Conservation (phyloP, 2,113 vertebrate genomes). For the Siniperca knerii region DNA sequence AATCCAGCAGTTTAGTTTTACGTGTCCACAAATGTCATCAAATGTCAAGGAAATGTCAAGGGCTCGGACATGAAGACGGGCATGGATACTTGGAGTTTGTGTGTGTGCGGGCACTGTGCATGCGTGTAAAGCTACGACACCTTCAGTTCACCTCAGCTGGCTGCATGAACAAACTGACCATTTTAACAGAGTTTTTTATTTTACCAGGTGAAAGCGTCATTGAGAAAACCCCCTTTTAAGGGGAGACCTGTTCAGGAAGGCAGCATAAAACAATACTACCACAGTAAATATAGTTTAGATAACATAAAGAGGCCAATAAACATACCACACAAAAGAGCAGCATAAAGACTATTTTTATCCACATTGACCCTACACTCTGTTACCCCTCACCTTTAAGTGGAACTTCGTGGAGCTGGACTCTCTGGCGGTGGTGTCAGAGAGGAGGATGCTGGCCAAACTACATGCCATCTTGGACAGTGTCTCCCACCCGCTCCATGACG, state of each 20-base stretch:
- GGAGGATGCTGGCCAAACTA: no score
- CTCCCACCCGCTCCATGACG: no score
- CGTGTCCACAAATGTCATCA: constrained; percentile 84
- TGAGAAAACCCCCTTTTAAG: neutral
- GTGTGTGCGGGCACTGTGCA: neutral
- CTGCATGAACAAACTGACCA: neutral
- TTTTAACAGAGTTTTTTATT: neutral
- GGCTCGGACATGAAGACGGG: constrained; percentile 54
- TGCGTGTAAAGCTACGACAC: neutral
- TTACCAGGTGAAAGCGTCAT: neutral
- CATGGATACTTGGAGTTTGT: constrained; percentile 6
- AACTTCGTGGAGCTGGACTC: neutral
- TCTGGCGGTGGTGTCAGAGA: no score
- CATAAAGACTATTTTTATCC: neutral
- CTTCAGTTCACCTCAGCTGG: neutral
- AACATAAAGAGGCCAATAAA: neutral
- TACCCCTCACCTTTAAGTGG: neutral
- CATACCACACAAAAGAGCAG: neutral
- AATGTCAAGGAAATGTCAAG: constrained; percentile 86
- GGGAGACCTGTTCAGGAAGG: neutral
- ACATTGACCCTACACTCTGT: neutral
- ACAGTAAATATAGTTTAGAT: neutral
- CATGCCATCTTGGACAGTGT: no score
- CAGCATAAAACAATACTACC: neutral
- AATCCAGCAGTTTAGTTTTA: constrained; percentile 62